Conservation (phyloP, 1,140 invertebrate genomes). For the Bradynema listronoti region DNA sequence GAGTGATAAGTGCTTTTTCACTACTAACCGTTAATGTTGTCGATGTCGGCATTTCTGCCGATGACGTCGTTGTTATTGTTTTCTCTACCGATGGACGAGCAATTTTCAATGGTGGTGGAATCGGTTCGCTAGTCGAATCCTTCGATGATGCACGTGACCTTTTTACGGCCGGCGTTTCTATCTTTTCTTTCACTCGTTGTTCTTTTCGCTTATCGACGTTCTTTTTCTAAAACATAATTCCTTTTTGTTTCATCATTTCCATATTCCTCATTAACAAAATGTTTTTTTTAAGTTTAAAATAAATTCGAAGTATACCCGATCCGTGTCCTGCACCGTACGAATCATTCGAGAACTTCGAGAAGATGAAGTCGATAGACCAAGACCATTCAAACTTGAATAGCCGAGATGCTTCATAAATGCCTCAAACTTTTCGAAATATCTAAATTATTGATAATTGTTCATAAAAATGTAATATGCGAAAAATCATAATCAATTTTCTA, state of each 20-base stretch:
- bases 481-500: too few species aligned
- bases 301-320: too few species aligned
- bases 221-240: constrained; percentile 16
- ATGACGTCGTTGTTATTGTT: too few species aligned
- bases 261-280: too few species aligned
- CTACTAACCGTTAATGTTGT: too few species aligned
- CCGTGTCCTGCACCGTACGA: not conserved
- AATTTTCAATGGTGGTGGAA: constrained; percentile 1
- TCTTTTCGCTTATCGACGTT: constrained; percentile 12
- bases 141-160: constrained; percentile 3
- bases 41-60: too few species aligned
- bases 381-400: constrained; percentile 24
- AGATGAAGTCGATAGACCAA: constrained; percentile 1
- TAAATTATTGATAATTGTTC: constrained; percentile 7
- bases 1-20: too few species aligned
- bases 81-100: too few species aligned
- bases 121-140: constrained; percentile 8
- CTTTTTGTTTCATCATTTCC: too few species aligned
- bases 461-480: too few species aligned
- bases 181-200: constrained; percentile 10
- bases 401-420: constrained; percentile 32
- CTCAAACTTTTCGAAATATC: constrained; percentile 35
- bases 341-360: constrained; percentile 19
- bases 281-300: not conserved
- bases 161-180: not conserved